Percentiles rank a stretch among this genome's conserved stretches.
Evolutionary conservation across 2,797 vertebrate species (phyloP).

Genomic region (Lagocephalus sceleratus): DNA sequence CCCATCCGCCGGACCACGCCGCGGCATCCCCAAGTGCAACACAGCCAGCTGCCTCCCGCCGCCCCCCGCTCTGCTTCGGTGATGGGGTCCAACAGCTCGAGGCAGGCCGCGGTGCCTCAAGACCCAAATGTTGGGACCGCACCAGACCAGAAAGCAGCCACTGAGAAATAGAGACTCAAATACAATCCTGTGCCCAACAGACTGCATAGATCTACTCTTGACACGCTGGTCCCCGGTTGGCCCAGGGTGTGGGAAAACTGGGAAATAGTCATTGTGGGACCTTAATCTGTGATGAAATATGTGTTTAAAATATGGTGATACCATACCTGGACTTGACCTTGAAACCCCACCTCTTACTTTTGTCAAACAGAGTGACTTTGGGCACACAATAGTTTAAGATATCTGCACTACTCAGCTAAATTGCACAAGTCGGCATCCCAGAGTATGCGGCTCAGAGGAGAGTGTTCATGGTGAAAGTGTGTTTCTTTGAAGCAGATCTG

Average conservation of each 20-base stretch:
- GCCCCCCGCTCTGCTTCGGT: slow-evolving; percentile 20
- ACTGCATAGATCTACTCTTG: slow-evolving; percentile 33
- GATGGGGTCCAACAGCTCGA: slow-evolving; percentile 34
- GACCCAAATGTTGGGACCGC: slow-evolving; percentile 22
- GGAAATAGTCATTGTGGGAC: slow-evolving; percentile 4
- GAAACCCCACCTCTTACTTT: slow-evolving; percentile 3
- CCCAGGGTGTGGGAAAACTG: slow-evolving; percentile 3
- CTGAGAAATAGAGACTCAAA: slow-evolving; percentile 22
- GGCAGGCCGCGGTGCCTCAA: slow-evolving; percentile 24
- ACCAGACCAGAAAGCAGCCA: slow-evolving; percentile 30
- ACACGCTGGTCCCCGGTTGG: slow-evolving; percentile 1
- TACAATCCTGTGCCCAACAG: slow-evolving; percentile 28
- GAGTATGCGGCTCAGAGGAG: slow-evolving; percentile 11
- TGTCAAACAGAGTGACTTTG: too few species aligned
- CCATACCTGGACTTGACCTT: slow-evolving; percentile 30
- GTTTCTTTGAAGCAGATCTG: slow-evolving; percentile 54
- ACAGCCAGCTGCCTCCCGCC: slow-evolving; percentile 14
- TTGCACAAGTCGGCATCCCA: slow-evolving; percentile 15
- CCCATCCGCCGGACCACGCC: slow-evolving; percentile 24
- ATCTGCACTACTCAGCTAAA: slow-evolving; percentile 18
- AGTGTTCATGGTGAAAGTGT: slow-evolving; percentile 34
- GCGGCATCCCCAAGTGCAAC: slow-evolving; percentile 39
- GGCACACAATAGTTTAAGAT: background rate
- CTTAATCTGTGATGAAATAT: slow-evolving; percentile 4
- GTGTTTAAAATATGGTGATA: slow-evolving; percentile 1